Evolutionary conservation across 2,888 invertebrate species (phyloP), one percentile per base, ranked within the genome.

Genomic region (Allygus modestus): DNA sequence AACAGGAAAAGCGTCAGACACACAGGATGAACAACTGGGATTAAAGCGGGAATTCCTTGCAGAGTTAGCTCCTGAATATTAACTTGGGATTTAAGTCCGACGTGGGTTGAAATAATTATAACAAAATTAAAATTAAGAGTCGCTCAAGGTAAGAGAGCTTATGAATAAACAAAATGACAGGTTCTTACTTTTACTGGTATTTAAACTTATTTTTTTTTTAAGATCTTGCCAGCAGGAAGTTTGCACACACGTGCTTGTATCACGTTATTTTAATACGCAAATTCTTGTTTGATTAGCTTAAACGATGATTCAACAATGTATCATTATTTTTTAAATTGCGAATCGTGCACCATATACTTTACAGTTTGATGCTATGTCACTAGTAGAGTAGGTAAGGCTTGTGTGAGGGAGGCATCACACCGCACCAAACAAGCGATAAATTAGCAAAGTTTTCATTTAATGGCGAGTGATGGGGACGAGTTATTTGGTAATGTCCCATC

Each of bases 401-500:
- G 15, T 15, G 65, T 58, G 20, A 12, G 58, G 2, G 23, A 65
- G 65, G 11, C 17, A 65, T 65, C 65, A 65, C 17, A 65, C 17
- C 28, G 17, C 65, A 28, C 65, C 65, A 65, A 65, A 65, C 65
- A 65, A 31, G 65, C 65, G 0, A 65, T 65, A 65, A 65, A 65
- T 65, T 65, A 65, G 65, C 65, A 4, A 65, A 65, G 65, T 65
- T 65, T 65, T 65, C 31, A 65, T 65, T 65, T 65, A 65, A 65
- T 65, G 65, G 28, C 65, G 65, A 65, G 65, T 65, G 65, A 65
- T 65, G 65, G 65, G 65, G 65, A 65, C 65, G 65, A 65, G 65
- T 65, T 65, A 65, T 65, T 65, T 65, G 65, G 65, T 65, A 65
- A 65, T 65, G 65, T 65, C 65, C 31, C 65, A 65, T 65, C 65